Evolutionary conservation across 2,113 vertebrate genomes (phyloP), one percentile per base, ranked within the genome.

Genomic region (Pycnonotus jocosus): DNA sequence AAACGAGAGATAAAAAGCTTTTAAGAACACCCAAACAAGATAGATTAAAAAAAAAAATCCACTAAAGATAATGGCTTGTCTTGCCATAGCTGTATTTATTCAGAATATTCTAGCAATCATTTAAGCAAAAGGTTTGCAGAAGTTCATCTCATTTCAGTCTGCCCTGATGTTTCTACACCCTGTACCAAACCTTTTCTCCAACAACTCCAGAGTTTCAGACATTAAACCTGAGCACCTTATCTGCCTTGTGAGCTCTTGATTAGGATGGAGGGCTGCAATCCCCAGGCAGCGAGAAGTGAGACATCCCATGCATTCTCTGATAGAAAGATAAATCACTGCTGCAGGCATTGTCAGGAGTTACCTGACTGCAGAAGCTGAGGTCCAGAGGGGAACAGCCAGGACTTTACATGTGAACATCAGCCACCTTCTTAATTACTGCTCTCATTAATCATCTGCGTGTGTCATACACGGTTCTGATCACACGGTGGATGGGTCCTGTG

Each of bases 301-400:
- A 62, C 47, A 60, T 80, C 81, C 6, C 25, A 18, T 66, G 66
- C 27, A 31, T 70, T 73, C 56, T 14, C 27, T 66, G 54, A 81
- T 66, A 62, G 79, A 88, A 88, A 91, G 74, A 89, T 80, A 88
- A 95, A 94, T 96, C 82, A 70, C 79, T 86, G 58, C 74, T 90
- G 60, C 42, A 66, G 74, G 30, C 13, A 47, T 50, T 1, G 1
- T 80, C 83, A 83, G 62, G 68, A 77, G 74, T 44, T 89, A 65
- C 71, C 74, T 90, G 84, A 33, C 47, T 3, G 8, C 53, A 64
- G 77, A 53, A 66, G n/a, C 78, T 70, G 51, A 85, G 81, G 61
- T 61, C 61, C 21, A 20, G 53, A 76, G 35, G 50, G 70, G 38
- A 83, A 7, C 58, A 82, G 45, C 58, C 81, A 82, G 81, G 79